Conservation (phyloP, 2,113 vertebrate genomes). For the Tympanuchus pallidicinctus region DNA sequence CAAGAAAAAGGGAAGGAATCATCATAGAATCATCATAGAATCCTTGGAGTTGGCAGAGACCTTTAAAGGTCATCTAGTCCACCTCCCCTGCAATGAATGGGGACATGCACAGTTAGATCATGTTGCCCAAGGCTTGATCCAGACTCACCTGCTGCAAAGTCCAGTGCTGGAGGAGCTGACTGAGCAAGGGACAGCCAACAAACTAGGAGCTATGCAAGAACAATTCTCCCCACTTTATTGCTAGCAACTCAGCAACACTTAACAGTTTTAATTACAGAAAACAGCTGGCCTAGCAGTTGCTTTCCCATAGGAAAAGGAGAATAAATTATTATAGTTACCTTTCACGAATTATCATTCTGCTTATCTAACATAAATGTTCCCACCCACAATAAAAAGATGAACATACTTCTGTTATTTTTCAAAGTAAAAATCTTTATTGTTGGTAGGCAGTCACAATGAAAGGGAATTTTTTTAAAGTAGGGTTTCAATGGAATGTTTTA, state of each 20-base stretch:
- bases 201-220: background rate
- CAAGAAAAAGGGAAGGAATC: background rate
- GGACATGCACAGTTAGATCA: too few species aligned
- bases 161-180: background rate
- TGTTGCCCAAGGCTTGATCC: too few species aligned
- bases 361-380: background rate
- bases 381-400: background rate
- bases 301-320: background rate
- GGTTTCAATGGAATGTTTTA: background rate
- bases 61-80: too few species aligned
- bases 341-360: background rate
- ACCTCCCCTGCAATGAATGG: too few species aligned
- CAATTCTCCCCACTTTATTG: fast-evolving
- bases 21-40: too few species aligned
- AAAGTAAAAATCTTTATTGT: background rate
- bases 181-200: background rate
- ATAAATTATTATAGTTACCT: background rate
- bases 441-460: background rate
- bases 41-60: too few species aligned
- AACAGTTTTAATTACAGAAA: background rate
- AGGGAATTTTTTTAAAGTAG: background rate
- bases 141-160: background rate
- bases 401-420: background rate
- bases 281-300: background rate
- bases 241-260: background rate